phyloP scores from a whole-genome alignment of 2,113 vertebrate genomes.

The Aphelocoma coerulescens region DNA sequence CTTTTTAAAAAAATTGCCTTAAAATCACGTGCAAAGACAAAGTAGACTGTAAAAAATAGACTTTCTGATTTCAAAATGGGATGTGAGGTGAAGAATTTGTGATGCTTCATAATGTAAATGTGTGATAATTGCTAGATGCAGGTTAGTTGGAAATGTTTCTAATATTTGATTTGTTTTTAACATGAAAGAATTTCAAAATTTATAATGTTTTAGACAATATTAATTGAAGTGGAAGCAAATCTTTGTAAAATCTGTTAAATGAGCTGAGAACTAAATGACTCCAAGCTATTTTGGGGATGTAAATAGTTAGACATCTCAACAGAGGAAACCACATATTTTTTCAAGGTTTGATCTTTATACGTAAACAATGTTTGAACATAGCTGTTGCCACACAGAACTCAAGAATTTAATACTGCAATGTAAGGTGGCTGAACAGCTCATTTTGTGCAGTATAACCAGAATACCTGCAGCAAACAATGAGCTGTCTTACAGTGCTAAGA shows the following conservation, averaged over 20 bases:
- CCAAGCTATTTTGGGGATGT: neutral
- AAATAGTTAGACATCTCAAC: neutral
- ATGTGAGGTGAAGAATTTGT: neutral
- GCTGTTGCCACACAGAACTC: neutral
- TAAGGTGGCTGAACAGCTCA: neutral
- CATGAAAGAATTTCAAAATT: neutral
- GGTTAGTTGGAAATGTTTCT: neutral
- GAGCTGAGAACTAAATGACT: neutral
- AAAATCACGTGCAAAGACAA: neutral
- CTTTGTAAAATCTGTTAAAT: slow-evolving; percentile 1
- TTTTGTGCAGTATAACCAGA: neutral
- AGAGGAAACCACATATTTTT: neutral
- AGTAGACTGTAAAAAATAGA: neutral
- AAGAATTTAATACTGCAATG: neutral
- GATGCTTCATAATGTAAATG: neutral
- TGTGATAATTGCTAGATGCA: neutral
- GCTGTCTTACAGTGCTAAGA: neutral
- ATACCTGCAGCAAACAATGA: neutral
- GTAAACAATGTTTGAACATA: neutral
- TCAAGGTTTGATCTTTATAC: neutral
- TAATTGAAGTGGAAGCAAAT: slow-evolving; percentile 20
- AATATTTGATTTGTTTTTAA: slow-evolving; percentile 24
- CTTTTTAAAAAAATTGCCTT: neutral
- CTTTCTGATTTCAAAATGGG: neutral
- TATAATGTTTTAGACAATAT: neutral